Evolutionary conservation across 1,140 invertebrate species (phyloP).

Genomic region (Trigoniulus corallinus): DNA sequence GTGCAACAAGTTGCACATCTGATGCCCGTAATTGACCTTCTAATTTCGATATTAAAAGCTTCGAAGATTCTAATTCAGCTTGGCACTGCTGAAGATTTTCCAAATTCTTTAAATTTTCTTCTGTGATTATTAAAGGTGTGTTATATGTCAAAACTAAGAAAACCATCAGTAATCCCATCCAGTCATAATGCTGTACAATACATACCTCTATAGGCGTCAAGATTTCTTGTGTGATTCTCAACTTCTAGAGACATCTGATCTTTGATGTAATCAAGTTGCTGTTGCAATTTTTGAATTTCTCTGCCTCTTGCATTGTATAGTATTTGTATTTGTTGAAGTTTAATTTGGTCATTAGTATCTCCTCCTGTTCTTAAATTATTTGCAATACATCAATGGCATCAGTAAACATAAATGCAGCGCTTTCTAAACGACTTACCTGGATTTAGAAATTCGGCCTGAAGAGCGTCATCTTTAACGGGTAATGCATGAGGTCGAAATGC

Average conservation of each 20-base stretch:
- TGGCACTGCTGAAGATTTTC: neutral
- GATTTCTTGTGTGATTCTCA: neutral
- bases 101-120: neutral
- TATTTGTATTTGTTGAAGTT: slow-evolving; percentile 19
- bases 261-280: slow-evolving; percentile 17
- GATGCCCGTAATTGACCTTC: slow-evolving; percentile 19
- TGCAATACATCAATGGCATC: neutral
- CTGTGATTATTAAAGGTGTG: neutral
- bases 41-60: slow-evolving; percentile 20
- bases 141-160: neutral
- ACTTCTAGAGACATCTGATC: slow-evolving; percentile 12
- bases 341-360: neutral
- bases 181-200: no score
- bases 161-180: neutral
- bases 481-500: no score
- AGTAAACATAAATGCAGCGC: no score
- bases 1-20: slow-evolving; percentile 16
- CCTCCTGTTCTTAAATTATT: neutral
- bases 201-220: neutral
- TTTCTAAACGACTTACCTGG: no score
- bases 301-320: slow-evolving; percentile 22
- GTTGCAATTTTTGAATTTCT: slow-evolving; percentile 20
- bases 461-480: no score
- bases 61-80: slow-evolving; percentile 19
- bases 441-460: no score